These are phyloP conservation scores for Perognathus longimembris DNA, from an alignment of 2,113 vertebrate species.

Conservation along the genomic window DNA sequence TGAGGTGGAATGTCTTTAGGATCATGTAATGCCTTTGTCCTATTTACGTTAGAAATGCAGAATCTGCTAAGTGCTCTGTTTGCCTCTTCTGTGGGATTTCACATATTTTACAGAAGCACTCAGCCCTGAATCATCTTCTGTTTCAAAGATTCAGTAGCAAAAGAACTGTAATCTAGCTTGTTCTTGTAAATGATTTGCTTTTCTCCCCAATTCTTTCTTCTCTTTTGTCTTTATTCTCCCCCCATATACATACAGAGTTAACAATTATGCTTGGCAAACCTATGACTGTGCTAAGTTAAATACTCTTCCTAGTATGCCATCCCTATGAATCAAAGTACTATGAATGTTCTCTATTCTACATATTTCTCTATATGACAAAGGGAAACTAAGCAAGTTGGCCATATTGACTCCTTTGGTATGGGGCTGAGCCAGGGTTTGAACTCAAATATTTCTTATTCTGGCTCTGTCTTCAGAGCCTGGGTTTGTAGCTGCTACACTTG, in stretches of 20 bases:
- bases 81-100: neutral
- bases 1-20: constrained; percentile 1
- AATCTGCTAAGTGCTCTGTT: neutral
- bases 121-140: neutral
- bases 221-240: neutral
- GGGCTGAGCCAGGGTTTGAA: neutral
- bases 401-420: neutral
- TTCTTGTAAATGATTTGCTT: neutral
- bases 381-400: neutral
- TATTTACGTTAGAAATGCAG: neutral
- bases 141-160: neutral
- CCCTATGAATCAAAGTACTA: neutral
- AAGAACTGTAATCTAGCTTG: neutral
- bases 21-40: neutral
- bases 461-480: neutral
- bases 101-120: neutral
- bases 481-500: neutral
- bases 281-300: neutral
- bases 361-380: neutral
- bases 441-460: neutral
- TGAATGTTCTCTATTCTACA: neutral
- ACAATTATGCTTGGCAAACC: neutral
- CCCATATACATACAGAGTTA: neutral
- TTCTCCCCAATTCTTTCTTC: neutral
- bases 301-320: neutral